Base-by-base conservation (phyloP, 2,113 vertebrate species). In the Onychostruthus taczanowskii region DNA sequence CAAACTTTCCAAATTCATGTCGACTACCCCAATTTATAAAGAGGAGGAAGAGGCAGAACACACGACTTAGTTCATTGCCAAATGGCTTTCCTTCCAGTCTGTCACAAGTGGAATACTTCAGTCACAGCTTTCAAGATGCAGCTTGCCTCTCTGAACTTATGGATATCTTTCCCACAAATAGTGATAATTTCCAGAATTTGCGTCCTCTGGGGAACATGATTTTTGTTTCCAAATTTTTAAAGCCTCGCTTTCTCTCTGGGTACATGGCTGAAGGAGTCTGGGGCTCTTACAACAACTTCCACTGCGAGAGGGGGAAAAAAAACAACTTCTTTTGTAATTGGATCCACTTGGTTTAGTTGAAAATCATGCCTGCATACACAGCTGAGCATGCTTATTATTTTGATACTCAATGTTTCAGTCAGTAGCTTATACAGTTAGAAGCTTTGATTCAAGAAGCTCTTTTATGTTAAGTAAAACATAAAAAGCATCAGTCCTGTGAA, bases 101-200 rank as follows among this genome's bases (percentile, higher is more conserved):
- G 31, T 37, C 3, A 1, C 35, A 90, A 56, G 63, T 0, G 2
- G 20, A 5, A 17, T 1, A 4, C 8, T 55, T 33, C 58, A 83
- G 53, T 52, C 75, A 64, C 49, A 61, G n/a, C 31, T 73, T 61
- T 28, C 18, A 47, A 56, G 59, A 24, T 44, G 19, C 1, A 0
- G 20, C 10, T 11, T 52, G 12, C 21, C 49, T 53, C 33, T 70
- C 33, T 47, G 24, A 69, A 92, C 33, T 10, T 56, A n/a, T 83
- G 8, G 37, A 4, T 23, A 23, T 33, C 27, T 47, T 68, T 87
- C 49, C 47, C 37, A 10, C 8, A 20, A 53, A 17, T 16, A 64
- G 5, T 21, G 28, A 20, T 33, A 62, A 69, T 31, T 79, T 64
- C 20, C 47, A 87, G 37, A 83, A 68, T n/a, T 44, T n/a, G 16